phyloP scores from a whole-genome alignment of 30 jellyfish, hydroid and myxozoan species.

The Turritopsis rubra region DNA sequence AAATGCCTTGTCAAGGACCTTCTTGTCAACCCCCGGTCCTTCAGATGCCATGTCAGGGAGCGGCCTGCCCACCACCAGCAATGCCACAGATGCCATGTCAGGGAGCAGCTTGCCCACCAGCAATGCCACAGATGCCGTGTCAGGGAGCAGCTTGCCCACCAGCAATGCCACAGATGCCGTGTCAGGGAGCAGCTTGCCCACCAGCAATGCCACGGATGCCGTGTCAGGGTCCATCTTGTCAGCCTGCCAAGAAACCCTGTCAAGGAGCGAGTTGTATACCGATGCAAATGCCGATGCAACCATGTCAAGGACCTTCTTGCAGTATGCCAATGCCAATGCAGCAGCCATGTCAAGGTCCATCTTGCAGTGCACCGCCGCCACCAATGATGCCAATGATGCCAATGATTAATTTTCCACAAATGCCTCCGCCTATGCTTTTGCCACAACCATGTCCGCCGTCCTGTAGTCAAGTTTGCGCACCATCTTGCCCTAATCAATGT shows the following conservation, averaged over 20 bases:
- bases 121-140: conserved; percentile 23
- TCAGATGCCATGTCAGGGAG: conserved; percentile 36
- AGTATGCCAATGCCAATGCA: conserved; percentile 60
- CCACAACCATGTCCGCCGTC: conserved; percentile 76
- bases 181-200: conserved; percentile 26
- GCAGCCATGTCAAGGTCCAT: conserved; percentile 11
- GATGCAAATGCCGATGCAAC: conserved; percentile 60
- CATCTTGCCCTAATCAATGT: conserved; percentile 79
- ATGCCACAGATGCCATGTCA: conserved; percentile 40
- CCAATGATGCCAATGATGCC: conserved; percentile 68
- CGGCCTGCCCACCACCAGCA: conserved; percentile 20
- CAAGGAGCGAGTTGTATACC: conserved; percentile 53
- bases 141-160: conserved; percentile 29
- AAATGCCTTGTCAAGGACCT: conserved; percentile 34
- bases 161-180: conserved; percentile 26
- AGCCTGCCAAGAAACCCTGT: conserved; percentile 1
- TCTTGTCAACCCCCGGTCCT: conserved; percentile 25
- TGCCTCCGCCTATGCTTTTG: conserved; percentile 28
- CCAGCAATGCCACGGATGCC: conserved; percentile 11
- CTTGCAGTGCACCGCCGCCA: conserved; percentile 39
- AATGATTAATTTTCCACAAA: conserved; percentile 21
- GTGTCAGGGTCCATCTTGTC: conserved; percentile 9
- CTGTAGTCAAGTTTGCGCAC: conserved; percentile 78
- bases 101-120: conserved; percentile 25
- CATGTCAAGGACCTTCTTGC: conserved; percentile 43